Evolutionary conservation across 1,140 invertebrate genomes (phyloP), one percentile per base, ranked within the genome.

Genomic region (Centruroides sculpturatus): DNA sequence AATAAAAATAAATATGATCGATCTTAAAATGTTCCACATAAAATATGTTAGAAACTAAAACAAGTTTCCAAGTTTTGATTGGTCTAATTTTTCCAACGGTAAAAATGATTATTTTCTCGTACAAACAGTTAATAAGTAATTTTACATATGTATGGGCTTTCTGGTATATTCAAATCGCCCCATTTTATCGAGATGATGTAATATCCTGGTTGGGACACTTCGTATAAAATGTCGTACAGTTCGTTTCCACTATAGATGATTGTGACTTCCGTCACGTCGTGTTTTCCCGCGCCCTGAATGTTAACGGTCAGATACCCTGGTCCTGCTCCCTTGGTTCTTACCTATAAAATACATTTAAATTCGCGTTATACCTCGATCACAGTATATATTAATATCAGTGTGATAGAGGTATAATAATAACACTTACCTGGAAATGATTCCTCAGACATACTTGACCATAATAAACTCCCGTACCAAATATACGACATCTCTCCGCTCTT

Each of bases 171-270:
- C n/a, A 60, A 36, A 13, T 71, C 69, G n/a, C 61, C 64, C 71
- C 72, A 73, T 52, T 71, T 71, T 1, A 74, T 67, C 47, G 62
- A 66, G 35, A 74, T 71, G n/a, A 70, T 50, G 58, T 74, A 74
- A 8, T 67, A 66, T 13, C 73, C 73, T 5, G 70, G 68, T 7
- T 60, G 57, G 9, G 67, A 63, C 8, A 73, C 72, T 60, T 68
- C 66, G 56, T 70, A 73, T 3, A 60, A 66, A 35, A 74, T 64
- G 60, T 72, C 70, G 57, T 73, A 71, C 13, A 69, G 51, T 58
- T 72, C 69, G 56, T 71, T 69, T 12, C 69, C 70, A 1, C 66
- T 69, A 63, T 70, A 72, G 35, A 65, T 64, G 10, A 72, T 67
- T 13, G 61, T 63, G 13, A 69, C 69, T 52, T 70, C 67, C 7